Base-by-base conservation (phyloP, 1,140 invertebrate species). In the Antheraea mylitta region DNA sequence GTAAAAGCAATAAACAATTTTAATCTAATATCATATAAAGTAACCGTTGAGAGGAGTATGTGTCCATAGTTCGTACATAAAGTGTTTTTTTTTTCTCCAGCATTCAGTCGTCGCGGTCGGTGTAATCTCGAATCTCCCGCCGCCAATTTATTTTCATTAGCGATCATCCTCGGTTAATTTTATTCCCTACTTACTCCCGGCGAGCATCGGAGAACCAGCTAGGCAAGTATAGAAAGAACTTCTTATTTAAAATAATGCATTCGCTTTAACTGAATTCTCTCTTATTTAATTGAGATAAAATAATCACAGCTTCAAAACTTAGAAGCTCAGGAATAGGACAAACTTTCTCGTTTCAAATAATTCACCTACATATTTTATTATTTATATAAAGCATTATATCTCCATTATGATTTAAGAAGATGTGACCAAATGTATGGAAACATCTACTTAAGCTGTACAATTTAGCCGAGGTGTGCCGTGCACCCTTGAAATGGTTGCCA, bases 91-190 rank as follows among this genome's bases (percentile, higher is more conserved):
- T 75, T 73, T 66, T 67, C 71, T 63, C 65, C 71, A 69, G 69
- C 70, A 65, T 75, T 64, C 76, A 72, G 72, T 77, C 72, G 73
- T 75, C 73, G 76, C 77, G 82, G 79, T 74, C 81, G 82, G 82
- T 86, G 86, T 92, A 92, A 92, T 93, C 92, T 90, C 89, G 88
- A 91, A 92, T 92, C 91, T 91, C 89, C 92, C 85, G 85, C 85
- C 81, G 84, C 86, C 92, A 92, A 93, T 93, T 92, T 93, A 92
- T 93, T 93, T 93, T 93, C 92, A 93, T 93, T 93, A 93, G 91
- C 88, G 92, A 93, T 93, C 90, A 93, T 93, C 92, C 92, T 89
- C 90, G 84, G 91, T 92, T 93, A 93, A 93, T 93, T 93, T 92
- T 92, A 92, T 93, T 92, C 87, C 88, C 90, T 88, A 90, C 86